A percentile compares a stretch with the other conserved stretches of the same genome.
These are phyloP conservation scores for Xiphophorus couchianus DNA, from an alignment of 2,113 vertebrate genomes.

Conservation along the genomic window DNA sequence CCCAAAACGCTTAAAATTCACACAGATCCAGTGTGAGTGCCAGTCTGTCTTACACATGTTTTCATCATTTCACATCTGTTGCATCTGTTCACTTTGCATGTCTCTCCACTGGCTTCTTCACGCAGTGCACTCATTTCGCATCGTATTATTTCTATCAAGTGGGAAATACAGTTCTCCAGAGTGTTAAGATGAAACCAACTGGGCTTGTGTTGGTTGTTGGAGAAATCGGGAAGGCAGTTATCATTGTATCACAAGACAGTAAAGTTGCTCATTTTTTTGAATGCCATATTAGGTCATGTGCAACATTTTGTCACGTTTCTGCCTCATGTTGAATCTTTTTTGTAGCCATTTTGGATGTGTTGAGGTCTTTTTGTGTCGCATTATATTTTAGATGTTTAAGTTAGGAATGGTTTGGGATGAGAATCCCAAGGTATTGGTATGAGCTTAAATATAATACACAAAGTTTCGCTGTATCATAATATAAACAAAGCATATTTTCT, in stretches of 20 bases:
- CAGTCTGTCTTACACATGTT: neutral
- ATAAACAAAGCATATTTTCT: too few relatives aligned
- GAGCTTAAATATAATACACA: too few relatives aligned
- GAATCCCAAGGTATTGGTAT: neutral
- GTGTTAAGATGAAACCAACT: neutral
- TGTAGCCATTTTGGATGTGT: neutral
- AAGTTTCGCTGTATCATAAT: too few relatives aligned
- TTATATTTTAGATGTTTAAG: neutral
- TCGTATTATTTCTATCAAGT: neutral
- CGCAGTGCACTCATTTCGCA: neutral
- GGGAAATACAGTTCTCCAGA: neutral
- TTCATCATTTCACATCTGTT: neutral
- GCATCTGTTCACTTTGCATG: neutral
- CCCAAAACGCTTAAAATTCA: too few relatives aligned
- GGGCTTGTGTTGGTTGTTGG: neutral
- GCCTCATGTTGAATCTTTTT: neutral
- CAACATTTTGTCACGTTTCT: neutral
- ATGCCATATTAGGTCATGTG: neutral
- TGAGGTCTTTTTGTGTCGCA: neutral
- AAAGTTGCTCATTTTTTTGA: neutral
- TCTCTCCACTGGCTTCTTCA: neutral
- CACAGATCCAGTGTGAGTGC: neutral
- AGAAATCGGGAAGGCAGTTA: neutral
- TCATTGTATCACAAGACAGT: neutral
- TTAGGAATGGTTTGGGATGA: neutral